Base-by-base conservation (phyloP, 2,797 vertebrate genomes). In the Arnoldichthys spilopterus region DNA sequence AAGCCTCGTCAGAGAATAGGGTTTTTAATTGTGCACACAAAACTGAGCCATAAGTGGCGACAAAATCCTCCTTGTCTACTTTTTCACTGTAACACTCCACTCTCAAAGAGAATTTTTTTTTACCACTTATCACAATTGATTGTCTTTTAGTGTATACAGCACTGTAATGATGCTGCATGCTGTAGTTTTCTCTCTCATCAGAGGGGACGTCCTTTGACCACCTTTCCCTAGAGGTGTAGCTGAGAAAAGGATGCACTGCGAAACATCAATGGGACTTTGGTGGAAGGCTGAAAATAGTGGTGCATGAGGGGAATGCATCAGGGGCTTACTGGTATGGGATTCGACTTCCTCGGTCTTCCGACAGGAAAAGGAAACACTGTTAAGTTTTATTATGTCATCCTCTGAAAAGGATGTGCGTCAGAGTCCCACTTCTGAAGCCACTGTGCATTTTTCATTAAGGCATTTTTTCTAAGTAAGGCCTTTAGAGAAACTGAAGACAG, bases 281-380 rank as follows among this genome's bases (percentile, higher is more conserved):
- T 77, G 66, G 68, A 78, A 76, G 37, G 54, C 80, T 89, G 90
- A 91, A 86, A 91, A 92, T 87, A 90, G 90, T 86, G 82, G 83
- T 84, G 79, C 80, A 81, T 26, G 47, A 70, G 49, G 47, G 74
- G 84, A 83, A 80, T 67, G 83, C 11, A 30, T 69, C 72, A 83
- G 81, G 84, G 85, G 82, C 67, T 79, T 49, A 43, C 54, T 30
- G 70, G 66, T 54, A 85, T 82, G 85, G 77, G 81, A 81, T 80
- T 85, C 79, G 84, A 67, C 83, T 85, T 70, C 47, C 80, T 85
- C 81, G 49, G 61, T 88, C 75, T 84, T 83, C 74, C 73, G 82
- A 73, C 79, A 90, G 90, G 90, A 93, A 92, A 86, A 88, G 89
- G 91, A 93, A 92, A 91, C 90, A n/a, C 86, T 76, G 80, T 90